phyloP scores from a whole-genome alignment of 2,888 invertebrate species.

The Drosophila eohydei region DNA sequence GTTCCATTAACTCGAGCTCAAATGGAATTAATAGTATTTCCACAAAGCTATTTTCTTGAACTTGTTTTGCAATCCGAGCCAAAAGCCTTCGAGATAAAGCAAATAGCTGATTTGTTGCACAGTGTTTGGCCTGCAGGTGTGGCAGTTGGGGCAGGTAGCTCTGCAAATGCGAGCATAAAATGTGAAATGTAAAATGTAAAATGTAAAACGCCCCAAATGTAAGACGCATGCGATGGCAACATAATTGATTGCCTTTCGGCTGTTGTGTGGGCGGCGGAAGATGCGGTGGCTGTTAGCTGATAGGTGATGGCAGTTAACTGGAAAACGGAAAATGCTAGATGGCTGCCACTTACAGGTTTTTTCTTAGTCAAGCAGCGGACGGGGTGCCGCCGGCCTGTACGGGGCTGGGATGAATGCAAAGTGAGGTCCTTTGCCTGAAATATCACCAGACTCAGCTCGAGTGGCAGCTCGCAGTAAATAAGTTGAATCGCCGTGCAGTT shows the following conservation, averaged over 20 bases:
- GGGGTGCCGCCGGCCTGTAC: background rate
- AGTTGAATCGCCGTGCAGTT: conserved; percentile 19
- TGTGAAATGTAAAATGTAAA: conserved; percentile 11
- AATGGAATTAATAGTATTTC: background rate
- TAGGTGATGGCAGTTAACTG: conserved; percentile 36
- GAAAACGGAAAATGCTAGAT: conserved; percentile 18
- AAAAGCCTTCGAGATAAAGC: background rate
- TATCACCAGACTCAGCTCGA: conserved; percentile 51
- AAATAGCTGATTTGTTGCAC: conserved; percentile 3
- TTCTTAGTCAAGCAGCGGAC: background rate
- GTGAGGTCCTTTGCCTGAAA: conserved; percentile 56
- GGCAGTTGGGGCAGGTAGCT: background rate
- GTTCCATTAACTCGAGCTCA: background rate
- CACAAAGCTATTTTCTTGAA: background rate
- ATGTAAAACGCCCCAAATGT: conserved; percentile 63
- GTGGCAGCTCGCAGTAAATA: conserved; percentile 45
- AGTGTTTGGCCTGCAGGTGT: conserved; percentile 1
- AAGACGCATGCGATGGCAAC: conserved; percentile 58
- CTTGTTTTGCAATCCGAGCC: background rate
- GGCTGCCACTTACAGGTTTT: conserved; percentile 9
- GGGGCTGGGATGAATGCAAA: conserved; percentile 51
- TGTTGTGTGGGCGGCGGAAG: conserved; percentile 14
- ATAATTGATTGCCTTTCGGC: conserved; percentile 70
- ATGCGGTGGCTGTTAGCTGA: conserved; percentile 26
- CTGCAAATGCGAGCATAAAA: conserved; percentile 24